Conservation (phyloP, 2,113 vertebrate genomes). For the Cromileptes altivelis region DNA sequence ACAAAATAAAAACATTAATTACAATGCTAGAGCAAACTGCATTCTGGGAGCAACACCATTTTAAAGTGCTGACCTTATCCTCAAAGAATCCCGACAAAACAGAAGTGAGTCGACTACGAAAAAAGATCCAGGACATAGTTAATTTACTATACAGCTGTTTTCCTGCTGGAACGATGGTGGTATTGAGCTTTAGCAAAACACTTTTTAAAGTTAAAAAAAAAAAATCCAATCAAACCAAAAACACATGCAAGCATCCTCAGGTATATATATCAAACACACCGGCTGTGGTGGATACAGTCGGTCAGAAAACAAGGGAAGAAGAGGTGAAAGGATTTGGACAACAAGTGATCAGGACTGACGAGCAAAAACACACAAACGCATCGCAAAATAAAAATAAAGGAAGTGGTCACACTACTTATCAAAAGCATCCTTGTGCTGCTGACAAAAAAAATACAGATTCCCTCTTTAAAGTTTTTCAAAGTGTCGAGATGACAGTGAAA, state of each 20-base stretch:
- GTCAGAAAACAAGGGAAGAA: not conserved
- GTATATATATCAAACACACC: constrained; percentile 1
- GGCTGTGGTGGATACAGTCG: not conserved
- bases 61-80: not conserved
- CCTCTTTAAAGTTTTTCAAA: constrained; percentile 7
- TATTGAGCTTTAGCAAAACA: constrained; percentile 3
- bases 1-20: not conserved
- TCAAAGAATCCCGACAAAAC: constrained; percentile 7
- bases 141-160: constrained; percentile 16
- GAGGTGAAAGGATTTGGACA: not conserved
- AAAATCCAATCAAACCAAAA: constrained; percentile 23
- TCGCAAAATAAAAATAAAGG: not conserved
- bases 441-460: constrained; percentile 17
- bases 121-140: not conserved
- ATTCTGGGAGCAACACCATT: constrained; percentile 21
- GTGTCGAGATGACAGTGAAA: not conserved
- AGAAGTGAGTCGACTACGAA: not conserved
- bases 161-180: constrained; percentile 4
- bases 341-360: not conserved
- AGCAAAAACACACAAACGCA: constrained; percentile 24
- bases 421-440: constrained; percentile 12
- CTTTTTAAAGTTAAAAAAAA: not conserved
- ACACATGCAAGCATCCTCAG: constrained; percentile 46
- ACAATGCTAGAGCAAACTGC: constrained; percentile 25
- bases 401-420: constrained; percentile 24